phyloP scores from a whole-genome alignment of 2,888 invertebrate genomes.

The Pachymerium ferrugineum region DNA sequence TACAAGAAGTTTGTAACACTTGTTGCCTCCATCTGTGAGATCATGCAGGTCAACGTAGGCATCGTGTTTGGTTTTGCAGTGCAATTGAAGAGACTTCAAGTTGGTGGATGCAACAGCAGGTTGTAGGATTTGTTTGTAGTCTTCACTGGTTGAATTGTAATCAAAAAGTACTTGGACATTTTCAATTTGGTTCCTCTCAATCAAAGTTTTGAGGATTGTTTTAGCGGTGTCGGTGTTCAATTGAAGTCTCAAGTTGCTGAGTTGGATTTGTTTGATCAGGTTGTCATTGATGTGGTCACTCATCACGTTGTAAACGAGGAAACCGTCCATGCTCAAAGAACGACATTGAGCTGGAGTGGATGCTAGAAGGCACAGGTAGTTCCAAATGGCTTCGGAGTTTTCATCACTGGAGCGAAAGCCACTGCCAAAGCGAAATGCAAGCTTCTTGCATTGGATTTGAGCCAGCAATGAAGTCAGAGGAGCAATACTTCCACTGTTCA shows the following conservation, averaged over 20 bases:
- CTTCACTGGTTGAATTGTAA: not conserved
- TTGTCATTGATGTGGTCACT: not conserved
- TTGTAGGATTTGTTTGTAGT: not conserved
- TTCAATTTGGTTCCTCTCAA: not conserved
- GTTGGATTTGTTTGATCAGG: not conserved
- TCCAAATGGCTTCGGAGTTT: no score
- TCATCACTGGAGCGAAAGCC: no score
- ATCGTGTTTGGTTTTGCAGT: not conserved
- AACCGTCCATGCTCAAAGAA: no score
- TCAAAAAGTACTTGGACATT: not conserved
- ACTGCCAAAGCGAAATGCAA: no score
- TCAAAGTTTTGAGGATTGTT: not conserved
- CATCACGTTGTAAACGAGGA: no score
- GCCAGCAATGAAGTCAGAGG: no score
- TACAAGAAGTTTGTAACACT: not conserved
- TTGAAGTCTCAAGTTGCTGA: not conserved
- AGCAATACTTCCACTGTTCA: no score
- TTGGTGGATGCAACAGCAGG: not conserved
- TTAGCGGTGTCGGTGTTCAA: no score
- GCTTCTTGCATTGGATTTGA: no score
- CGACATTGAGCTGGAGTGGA: no score
- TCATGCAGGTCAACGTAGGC: not conserved
- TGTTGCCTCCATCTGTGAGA: not conserved
- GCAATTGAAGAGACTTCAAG: not conserved
- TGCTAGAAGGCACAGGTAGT: no score